Evolutionary conservation across 2,888 invertebrate species (phyloP).

Genomic region (Oeneis ivallda): DNA sequence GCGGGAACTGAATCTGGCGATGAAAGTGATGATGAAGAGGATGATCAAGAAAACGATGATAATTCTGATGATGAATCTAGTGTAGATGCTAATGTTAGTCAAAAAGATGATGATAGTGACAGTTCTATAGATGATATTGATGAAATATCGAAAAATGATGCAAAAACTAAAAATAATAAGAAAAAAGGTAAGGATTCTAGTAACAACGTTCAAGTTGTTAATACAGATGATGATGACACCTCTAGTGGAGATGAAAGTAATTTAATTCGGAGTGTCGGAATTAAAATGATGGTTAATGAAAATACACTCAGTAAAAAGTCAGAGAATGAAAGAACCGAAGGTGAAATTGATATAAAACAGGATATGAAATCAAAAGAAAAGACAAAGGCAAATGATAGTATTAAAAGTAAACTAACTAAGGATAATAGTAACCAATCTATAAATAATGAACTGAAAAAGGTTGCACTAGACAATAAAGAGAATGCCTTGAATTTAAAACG

Average conservation of each 20-base stretch:
- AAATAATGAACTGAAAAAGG: not conserved
- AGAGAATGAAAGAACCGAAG: not conserved
- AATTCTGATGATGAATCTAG: slow-evolving; percentile 28
- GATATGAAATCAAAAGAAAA: not conserved
- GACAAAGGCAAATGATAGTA: not conserved
- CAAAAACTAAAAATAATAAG: not conserved
- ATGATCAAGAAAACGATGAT: slow-evolving; percentile 20
- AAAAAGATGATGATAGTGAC: slow-evolving; percentile 44
- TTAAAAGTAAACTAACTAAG: not conserved
- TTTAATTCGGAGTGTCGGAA: not conserved
- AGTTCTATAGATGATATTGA: slow-evolving; percentile 54
- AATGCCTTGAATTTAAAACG: not conserved
- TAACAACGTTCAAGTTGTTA: not conserved
- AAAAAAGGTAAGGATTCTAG: not conserved
- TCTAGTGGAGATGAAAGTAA: slow-evolving; percentile 1
- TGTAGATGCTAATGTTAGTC: slow-evolving; percentile 27
- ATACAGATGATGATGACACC: not conserved
- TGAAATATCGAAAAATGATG: slow-evolving; percentile 15
- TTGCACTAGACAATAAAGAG: not conserved
- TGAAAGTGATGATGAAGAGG: slow-evolving; percentile 44
- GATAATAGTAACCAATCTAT: too few species aligned
- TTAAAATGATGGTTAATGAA: not conserved
- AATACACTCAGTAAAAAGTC: not conserved
- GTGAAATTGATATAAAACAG: slow-evolving; percentile 1
- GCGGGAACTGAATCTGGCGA: slow-evolving; percentile 50